Base-by-base conservation (phyloP, 2,113 vertebrate genomes). In the Falcunculus frontatus region DNA sequence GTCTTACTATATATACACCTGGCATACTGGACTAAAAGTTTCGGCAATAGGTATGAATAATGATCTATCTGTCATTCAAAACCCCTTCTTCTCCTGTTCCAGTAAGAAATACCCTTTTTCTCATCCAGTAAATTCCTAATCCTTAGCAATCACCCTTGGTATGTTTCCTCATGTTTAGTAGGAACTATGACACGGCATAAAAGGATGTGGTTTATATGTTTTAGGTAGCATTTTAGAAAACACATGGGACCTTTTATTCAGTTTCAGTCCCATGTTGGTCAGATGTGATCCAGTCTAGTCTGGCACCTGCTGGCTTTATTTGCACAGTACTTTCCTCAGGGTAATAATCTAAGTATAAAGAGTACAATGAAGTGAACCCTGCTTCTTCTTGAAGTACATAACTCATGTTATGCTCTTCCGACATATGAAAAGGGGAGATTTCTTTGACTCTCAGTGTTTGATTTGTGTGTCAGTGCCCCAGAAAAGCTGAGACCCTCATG, bases 281-380 rank as follows among this genome's bases (percentile, higher is more conserved):
- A 91, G 42, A 67, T 0, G 0, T 49, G 9, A 53, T 53, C 25
- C 16, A 89, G 7, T 42, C 41, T 62, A 67, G 21, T 47, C 56
- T 52, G 27, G n/a, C 11, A 75, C 3, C 12, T 37, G 4, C 8
- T 47, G 16, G 1, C 25, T 86, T 68, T 72, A n/a, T 72, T 76
- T 32, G 2, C 13, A 46, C 0, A 5, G 16, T 57, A 32, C 13
- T 57, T 79, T 57, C 0, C 2, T 83, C 8, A 27, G 6, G 11
- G 23, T 21, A 44, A 37, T 49, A 53, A 33, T 76, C 19, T 25
- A n/a, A 59, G 35, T 60, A 33, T 42, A 74, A 52, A 32, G 13
- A 72, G 4, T 44, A 27, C 10, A 72, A n/a, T 41, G 10, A 57
- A 49, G 16, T 26, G 8, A 91, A 46, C 6, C 2, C 5, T 59